phyloP scores from a whole-genome alignment of 2,113 vertebrate species.

The Capreolus pygargus region DNA sequence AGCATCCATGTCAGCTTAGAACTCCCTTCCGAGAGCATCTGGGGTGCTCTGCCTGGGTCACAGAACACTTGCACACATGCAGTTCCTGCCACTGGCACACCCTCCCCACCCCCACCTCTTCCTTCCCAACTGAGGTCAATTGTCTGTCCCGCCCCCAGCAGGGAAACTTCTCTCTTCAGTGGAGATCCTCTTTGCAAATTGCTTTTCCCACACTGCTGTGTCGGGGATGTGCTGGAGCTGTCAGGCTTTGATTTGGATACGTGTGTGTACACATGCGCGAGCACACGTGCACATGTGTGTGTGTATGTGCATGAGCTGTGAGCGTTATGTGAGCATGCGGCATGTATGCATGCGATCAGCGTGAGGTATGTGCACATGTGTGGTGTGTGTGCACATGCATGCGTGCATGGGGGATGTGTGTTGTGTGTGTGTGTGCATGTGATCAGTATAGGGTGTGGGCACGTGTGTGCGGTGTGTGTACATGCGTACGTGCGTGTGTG shows the following conservation, averaged over 20 bases:
- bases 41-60: fast-evolving
- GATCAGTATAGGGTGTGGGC: not conserved
- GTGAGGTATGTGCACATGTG: not conserved
- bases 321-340: not conserved
- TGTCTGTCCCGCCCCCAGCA: not conserved
- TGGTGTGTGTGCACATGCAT: not conserved
- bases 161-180: fast-evolving
- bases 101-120: fast-evolving
- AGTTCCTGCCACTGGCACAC: fast-evolving
- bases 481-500: not conserved
- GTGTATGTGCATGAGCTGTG: not conserved
- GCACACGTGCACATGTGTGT: not conserved
- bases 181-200: too few species aligned
- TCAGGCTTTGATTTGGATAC: not conserved
- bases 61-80: fast-evolving
- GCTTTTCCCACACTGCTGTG: not conserved
- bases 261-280: fast-evolving
- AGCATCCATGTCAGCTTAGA: fast-evolving
- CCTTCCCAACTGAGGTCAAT: fast-evolving
- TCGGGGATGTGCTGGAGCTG: not conserved
- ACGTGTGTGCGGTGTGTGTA: not conserved
- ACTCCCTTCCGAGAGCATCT: fast-evolving
- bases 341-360: fast-evolving
- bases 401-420: not conserved
- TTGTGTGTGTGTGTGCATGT: not conserved